Base-by-base conservation (phyloP, 2,797 vertebrate species). In the Sebastes iracundus region DNA sequence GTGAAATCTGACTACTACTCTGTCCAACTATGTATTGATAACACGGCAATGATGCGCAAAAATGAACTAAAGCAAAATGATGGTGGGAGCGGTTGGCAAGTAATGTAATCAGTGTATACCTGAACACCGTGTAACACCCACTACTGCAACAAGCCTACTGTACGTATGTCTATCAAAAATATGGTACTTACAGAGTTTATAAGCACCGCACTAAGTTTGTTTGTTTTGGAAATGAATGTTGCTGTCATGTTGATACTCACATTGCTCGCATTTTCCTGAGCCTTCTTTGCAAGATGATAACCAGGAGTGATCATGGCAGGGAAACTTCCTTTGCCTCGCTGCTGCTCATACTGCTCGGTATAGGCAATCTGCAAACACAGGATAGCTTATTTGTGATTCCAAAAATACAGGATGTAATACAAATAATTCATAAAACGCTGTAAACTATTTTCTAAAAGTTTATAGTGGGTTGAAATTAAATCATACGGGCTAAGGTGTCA, bases 251-350 rank as follows among this genome's bases (percentile, higher is more conserved):
- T 71, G 30, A 75, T 87, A 96, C 96, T 96, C 90, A 97, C 97
- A 86, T 95, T 75, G 80, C 97, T 97, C 7, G 96, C 96, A 53
- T 96, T 92, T 75, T 96, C 95, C 76, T 96, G 95, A 33, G 97
- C 97, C 75, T 96, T 96, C 82, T 97, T 96, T 59, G 97, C 97
- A 27, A 94, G 93, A 80, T 93, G 87, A 85, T 97, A 97, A 71
- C 95, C 92, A 27, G 97, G 97, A 5, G 97, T 97, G 88, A 97
- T 97, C 96, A 97, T 97, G 56, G 97, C 97, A 1, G 97, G 97
- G 87, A 97, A 97, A 73, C 96, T 97, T 59, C 97, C 97, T 90
- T 97, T 97, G 42, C 96, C 96, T 80, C 90, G 93, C 16, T 95
- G 95, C 81, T 96, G 94, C 87, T 97, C 95, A 27, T 95, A 96